A percentile compares a stretch with the other conserved stretches of the same genome.
Evolutionary conservation across 2,113 vertebrate species (phyloP).

Genomic region (Rissa tridactyla): DNA sequence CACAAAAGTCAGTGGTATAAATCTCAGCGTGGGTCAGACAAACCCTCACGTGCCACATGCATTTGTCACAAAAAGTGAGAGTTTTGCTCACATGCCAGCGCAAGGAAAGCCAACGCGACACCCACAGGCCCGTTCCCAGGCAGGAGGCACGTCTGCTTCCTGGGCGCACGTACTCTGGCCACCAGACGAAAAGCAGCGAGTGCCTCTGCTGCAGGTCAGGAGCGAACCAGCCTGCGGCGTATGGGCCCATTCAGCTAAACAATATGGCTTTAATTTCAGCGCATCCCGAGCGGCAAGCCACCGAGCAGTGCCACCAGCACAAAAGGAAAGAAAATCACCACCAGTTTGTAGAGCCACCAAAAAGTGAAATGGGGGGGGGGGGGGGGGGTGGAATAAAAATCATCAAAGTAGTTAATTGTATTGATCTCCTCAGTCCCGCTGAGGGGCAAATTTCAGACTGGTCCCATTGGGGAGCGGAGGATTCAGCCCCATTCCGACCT

Average conservation of each 20-base stretch:
- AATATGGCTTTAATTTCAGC: rapidly evolving
- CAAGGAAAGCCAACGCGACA: background rate
- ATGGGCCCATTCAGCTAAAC: background rate
- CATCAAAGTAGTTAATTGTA: background rate
- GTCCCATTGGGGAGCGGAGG: background rate
- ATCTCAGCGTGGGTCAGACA: background rate
- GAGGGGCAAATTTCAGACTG: background rate
- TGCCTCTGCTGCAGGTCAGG: background rate
- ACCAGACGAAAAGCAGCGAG: background rate
- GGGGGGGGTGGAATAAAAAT: background rate
- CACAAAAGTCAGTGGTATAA: background rate
- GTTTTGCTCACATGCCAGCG: background rate
- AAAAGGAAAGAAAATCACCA: background rate
- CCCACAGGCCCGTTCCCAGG: background rate
- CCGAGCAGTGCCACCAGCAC: background rate
- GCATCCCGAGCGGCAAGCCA: background rate
- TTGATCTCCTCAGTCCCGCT: background rate
- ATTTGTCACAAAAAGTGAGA: background rate
- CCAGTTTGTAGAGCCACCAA: background rate
- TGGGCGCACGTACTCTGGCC: rapidly evolving
- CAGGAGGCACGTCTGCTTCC: background rate
- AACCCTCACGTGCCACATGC: background rate
- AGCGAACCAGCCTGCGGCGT: background rate
- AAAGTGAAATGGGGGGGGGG: background rate
- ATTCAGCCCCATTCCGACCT: background rate